Conservation (phyloP, 2,888 invertebrate species). For the Miltochrista miniata region DNA sequence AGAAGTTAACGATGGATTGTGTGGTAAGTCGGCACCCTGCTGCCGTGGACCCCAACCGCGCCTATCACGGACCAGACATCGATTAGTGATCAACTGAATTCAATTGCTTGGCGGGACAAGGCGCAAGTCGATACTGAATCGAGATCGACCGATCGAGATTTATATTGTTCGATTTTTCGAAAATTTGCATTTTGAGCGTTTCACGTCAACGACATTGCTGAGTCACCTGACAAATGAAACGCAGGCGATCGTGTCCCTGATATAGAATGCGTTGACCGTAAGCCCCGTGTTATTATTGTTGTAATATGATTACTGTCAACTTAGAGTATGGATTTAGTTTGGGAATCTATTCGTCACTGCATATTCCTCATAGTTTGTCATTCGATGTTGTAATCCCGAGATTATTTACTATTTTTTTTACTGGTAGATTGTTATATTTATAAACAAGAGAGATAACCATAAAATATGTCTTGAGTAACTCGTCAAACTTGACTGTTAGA, state of each 20-base stretch:
- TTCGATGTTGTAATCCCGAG: too few species aligned
- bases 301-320: constrained; percentile 80
- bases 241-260: constrained; percentile 73
- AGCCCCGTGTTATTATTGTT: constrained; percentile 76
- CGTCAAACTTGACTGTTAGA: too few species aligned
- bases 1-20: constrained; percentile 84
- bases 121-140: constrained; percentile 80
- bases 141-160: constrained; percentile 75
- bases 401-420: too few species aligned
- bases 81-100: constrained; percentile 84
- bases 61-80: constrained; percentile 84
- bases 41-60: constrained; percentile 81
- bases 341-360: constrained; percentile 53
- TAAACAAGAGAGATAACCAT: too few species aligned
- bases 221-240: constrained; percentile 82
- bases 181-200: constrained; percentile 82
- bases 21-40: constrained; percentile 84
- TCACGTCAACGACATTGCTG: constrained; percentile 81
- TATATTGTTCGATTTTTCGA: constrained; percentile 79
- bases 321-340: constrained; percentile 54
- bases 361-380: constrained; percentile 1
- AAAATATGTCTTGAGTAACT: too few species aligned
- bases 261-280: constrained; percentile 80
- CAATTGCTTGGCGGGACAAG: constrained; percentile 81
- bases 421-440: too few species aligned